Evolutionary conservation across 2,113 vertebrate genomes (phyloP), one percentile per base, ranked within the genome.

Genomic region (Spea multiplicata): DNA sequence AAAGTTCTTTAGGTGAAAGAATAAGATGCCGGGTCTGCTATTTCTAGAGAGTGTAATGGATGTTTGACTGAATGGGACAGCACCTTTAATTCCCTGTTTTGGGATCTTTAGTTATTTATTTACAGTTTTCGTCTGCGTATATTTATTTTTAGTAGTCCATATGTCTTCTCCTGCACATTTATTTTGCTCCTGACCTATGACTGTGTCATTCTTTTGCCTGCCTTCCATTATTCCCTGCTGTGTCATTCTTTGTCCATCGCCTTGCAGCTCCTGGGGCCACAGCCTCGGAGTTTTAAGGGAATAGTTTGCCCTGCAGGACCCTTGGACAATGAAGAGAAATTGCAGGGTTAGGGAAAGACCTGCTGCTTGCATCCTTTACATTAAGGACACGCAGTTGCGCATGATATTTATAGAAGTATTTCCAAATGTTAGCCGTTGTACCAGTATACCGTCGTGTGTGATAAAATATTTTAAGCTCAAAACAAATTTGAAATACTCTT

Each of bases 281-380:
- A 70, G 46, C 47, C 57, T 52, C 45, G 44, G n/a, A 62, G 68
- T 72, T 61, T 67, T 78, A 65, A 47, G 62, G 59, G 62, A 57
- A 52, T 71, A 57, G 5, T 59, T 17, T 53, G 17, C 55, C 59
- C 68, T 72, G 16, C 30, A 65, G 76, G 76, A 52, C 68, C 53
- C n/a, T 50, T 0, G 8, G 57, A 71, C 45, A 71, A 72, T 78
- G 17, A 45, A 61, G 7, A 64, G 13, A 45, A 45, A 46, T 16
- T 5, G 44, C 5, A 66, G 67, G 16, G 44, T 48, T 61, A 4
- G 59, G 5, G 14, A 5, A n/a, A n/a, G 14, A 48, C 57, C 75
- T 46, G 67, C 14, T 9, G 16, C 30, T 50, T 62, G 47, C 47
- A 14, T 52, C 16, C 47, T 64, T 57, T 30, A 53, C 10, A 6